Conservation (phyloP, 53 echinoderm and acorn worm genomes). For the Temnopleurus reevesii region DNA sequence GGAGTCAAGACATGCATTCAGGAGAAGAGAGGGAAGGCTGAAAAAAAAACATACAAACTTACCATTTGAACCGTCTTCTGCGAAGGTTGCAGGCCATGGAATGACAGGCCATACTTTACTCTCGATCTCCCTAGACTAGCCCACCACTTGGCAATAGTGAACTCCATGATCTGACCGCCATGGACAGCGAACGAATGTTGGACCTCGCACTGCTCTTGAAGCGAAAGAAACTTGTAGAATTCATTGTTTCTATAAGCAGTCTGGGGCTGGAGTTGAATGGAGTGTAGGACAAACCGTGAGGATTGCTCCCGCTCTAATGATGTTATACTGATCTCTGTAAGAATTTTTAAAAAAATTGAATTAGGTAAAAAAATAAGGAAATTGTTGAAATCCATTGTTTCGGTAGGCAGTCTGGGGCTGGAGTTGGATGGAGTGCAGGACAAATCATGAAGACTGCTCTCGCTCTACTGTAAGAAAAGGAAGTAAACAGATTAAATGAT, state of each 20-base stretch:
- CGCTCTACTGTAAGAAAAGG: too few species aligned
- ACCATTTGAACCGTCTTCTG: constrained; percentile 88
- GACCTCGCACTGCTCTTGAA: constrained; percentile 70
- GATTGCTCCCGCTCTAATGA: constrained; percentile 75
- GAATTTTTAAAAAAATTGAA: not conserved
- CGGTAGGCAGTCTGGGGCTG: not conserved
- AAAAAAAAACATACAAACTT: not conserved
- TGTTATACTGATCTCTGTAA: constrained; percentile 75
- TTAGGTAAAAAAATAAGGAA: too few species aligned
- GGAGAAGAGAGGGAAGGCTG: too few species aligned
- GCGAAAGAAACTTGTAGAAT: constrained; percentile 92
- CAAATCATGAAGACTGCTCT: not conserved
- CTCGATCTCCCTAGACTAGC: constrained; percentile 82
- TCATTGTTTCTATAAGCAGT: constrained; percentile 91
- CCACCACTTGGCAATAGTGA: constrained; percentile 97
- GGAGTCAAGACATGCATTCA: too few species aligned
- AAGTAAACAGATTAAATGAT: too few species aligned
- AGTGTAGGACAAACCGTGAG: constrained; percentile 88
- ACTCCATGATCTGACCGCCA: constrained; percentile 75
- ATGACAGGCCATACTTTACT: constrained; percentile 78
- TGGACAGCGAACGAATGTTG: constrained; percentile 81
- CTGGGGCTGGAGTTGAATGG: constrained; percentile 87
- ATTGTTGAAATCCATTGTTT: not conserved
- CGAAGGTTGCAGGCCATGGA: constrained; percentile 86
- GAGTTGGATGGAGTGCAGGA: not conserved